Conservation (phyloP, 2,113 vertebrate genomes). For the Sphyrna mokarran region DNA sequence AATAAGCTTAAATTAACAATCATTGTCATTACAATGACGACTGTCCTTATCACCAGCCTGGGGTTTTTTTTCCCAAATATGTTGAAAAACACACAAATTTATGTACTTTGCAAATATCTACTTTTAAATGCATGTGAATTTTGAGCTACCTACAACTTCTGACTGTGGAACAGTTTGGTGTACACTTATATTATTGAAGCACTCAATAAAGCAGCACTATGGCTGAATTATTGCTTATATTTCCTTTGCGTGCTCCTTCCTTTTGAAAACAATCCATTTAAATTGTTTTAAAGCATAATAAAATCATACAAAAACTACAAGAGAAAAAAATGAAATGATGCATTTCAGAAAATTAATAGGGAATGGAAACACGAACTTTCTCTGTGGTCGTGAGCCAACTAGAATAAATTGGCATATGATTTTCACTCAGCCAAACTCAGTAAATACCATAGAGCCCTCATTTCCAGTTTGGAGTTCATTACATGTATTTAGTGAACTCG, state of each 20-base stretch:
- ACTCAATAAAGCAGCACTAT: conserved; percentile 96
- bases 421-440: not conserved
- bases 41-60: conserved; percentile 71
- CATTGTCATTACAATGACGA: conserved; percentile 70
- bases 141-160: conserved; percentile 87
- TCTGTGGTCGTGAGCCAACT: not conserved
- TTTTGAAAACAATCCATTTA: not conserved
- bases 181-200: conserved; percentile 98
- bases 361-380: not conserved
- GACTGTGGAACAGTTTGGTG: conserved; percentile 90
- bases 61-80: conserved; percentile 70
- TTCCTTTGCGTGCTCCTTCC: not conserved
- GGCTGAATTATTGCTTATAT: conserved; percentile 59
- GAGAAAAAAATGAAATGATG: not conserved
- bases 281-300: not conserved
- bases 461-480: not conserved
- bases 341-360: not conserved
- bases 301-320: not conserved
- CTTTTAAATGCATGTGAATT: conserved; percentile 90
- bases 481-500: not conserved
- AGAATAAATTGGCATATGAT: not conserved
- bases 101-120: conserved; percentile 74
- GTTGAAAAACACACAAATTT: conserved; percentile 79
- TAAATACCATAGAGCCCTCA: not conserved
- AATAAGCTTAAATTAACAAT: conserved; percentile 67